phyloP scores from a whole-genome alignment of 2,797 vertebrate species.

The Manis javanica region DNA sequence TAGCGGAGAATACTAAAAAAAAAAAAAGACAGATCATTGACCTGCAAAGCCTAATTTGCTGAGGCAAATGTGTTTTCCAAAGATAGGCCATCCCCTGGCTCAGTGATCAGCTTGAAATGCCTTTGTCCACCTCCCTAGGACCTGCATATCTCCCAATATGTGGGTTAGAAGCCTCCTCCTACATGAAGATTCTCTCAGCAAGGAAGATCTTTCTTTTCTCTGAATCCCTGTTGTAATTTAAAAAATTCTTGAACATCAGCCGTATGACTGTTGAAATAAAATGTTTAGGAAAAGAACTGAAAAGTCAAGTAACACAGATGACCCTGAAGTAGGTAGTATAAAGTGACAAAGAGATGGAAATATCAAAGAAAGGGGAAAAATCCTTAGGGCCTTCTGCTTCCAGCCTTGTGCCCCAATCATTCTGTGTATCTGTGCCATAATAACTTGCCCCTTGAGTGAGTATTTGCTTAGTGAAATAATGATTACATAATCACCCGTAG shows the following conservation, averaged over 20 bases:
- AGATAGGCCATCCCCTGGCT: too few relatives aligned
- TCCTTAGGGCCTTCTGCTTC: neutral
- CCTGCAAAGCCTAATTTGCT: too few relatives aligned
- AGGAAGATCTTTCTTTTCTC: neutral
- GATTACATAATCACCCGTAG: neutral
- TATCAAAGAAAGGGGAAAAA: neutral
- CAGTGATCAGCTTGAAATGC: neutral
- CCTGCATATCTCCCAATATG: neutral
- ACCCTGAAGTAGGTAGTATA: too few relatives aligned
- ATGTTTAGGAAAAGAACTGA: too few relatives aligned
- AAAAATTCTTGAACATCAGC: too few relatives aligned
- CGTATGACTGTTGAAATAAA: too few relatives aligned
- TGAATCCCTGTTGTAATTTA: neutral
- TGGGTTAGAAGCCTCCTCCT: neutral
- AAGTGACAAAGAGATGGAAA: too few relatives aligned
- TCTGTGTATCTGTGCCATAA: too few relatives aligned
- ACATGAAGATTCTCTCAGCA: neutral
- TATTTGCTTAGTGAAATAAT: neutral
- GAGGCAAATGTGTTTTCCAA: too few relatives aligned
- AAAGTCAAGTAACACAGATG: too few relatives aligned
- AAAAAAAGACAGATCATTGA: too few relatives aligned
- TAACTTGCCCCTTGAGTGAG: neutral
- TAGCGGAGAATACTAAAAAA: neutral
- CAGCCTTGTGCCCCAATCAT: neutral
- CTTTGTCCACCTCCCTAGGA: neutral